Conservation (phyloP, 2,888 invertebrate species). For the Girardia tigrina region DNA sequence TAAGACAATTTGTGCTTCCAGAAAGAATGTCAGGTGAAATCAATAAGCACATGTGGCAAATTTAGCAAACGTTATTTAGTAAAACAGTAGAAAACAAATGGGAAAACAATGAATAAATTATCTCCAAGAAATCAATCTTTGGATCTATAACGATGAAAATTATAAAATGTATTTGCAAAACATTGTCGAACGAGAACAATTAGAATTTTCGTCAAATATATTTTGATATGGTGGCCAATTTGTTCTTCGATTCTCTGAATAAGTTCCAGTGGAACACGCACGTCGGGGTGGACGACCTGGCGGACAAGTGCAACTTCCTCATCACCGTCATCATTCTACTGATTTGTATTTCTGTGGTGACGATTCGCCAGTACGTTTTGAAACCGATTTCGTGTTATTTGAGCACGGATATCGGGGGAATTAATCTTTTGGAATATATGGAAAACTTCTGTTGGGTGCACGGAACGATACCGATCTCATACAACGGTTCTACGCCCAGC, state of each 20-base stretch:
- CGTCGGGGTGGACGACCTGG: constrained; percentile 36
- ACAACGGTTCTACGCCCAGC: neutral
- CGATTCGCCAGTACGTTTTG: constrained; percentile 35
- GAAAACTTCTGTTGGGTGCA: constrained; percentile 37
- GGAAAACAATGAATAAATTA: too few relatives aligned
- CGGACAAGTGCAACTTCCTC: constrained; percentile 34
- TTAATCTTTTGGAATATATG: constrained; percentile 32
- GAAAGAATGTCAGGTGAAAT: too few relatives aligned
- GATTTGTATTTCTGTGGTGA: constrained; percentile 32
- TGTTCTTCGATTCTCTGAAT: constrained; percentile 31
- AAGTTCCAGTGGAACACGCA: constrained; percentile 23
- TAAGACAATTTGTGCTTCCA: too few relatives aligned
- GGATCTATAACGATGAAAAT: too few relatives aligned
- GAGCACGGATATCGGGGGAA: constrained; percentile 32
- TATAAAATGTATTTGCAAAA: too few relatives aligned
- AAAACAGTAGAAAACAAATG: too few relatives aligned
- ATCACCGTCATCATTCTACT: constrained; percentile 30
- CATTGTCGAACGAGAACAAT: too few relatives aligned
- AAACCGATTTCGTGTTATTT: constrained; percentile 36
- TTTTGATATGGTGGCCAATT: constrained; percentile 30
- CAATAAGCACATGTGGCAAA: too few relatives aligned
- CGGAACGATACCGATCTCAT: constrained; percentile 34
- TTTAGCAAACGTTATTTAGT: too few relatives aligned
- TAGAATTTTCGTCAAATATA: too few relatives aligned
- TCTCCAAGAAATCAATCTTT: too few relatives aligned